Percentiles rank a stretch among this genome's conserved stretches.
phyloP scores from a whole-genome alignment of 2,888 invertebrate genomes.

The Cheilosia soror region DNA sequence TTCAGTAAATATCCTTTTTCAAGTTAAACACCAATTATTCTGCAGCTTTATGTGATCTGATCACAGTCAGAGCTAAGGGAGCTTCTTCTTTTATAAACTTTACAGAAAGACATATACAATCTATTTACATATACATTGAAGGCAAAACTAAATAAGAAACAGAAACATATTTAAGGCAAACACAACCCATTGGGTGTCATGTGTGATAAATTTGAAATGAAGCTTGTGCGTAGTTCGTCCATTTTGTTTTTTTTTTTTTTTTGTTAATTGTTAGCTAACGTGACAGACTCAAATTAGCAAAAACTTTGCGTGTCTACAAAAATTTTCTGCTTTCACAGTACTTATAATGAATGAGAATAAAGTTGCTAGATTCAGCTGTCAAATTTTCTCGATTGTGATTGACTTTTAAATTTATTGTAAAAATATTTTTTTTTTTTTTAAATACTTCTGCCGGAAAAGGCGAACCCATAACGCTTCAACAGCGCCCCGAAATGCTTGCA shows the following conservation, averaged over 20 bases:
- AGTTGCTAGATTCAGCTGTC: background rate
- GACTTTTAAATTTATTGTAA: background rate
- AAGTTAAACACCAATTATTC: no score
- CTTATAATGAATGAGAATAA: background rate
- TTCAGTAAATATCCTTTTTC: no score
- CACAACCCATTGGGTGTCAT: background rate
- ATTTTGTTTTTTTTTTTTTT: background rate
- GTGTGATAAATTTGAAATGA: background rate
- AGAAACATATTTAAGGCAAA: background rate
- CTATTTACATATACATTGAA: no score
- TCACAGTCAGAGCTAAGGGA: no score
- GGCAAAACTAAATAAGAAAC: background rate
- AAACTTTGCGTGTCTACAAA: background rate
- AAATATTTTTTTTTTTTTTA: no score
- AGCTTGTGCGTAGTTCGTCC: background rate
- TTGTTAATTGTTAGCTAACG: background rate
- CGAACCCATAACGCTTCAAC: no score
- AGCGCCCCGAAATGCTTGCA: no score
- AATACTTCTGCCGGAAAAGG: no score
- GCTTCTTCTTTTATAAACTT: no score
- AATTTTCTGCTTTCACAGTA: background rate
- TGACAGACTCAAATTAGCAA: background rate
- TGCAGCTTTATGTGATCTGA: no score
- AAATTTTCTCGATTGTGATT: conserved; percentile 1
- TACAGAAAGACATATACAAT: no score